These are phyloP conservation scores for Nezara viridula DNA, from an alignment of 2,888 invertebrate species.

Conservation along the genomic window DNA sequence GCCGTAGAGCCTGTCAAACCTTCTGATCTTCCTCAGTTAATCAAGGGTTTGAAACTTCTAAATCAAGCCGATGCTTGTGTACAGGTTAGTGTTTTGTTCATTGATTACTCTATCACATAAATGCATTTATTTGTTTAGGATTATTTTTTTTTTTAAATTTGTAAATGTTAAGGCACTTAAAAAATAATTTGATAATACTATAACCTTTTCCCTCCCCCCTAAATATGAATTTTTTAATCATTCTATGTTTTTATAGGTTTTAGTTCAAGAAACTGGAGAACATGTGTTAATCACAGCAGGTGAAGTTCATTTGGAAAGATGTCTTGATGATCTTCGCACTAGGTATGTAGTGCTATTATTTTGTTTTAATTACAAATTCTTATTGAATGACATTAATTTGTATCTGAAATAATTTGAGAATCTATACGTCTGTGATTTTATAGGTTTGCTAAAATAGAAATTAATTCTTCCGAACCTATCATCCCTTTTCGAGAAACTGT, in stretches of 20 bases:
- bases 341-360: not conserved
- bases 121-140: too few relatives aligned
- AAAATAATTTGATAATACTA: too few relatives aligned
- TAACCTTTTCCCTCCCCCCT: too few relatives aligned
- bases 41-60: constrained; percentile 81
- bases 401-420: not conserved
- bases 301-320: constrained; percentile 96
- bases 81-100: constrained; percentile 72
- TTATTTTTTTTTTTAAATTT: too few relatives aligned
- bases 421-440: constrained; percentile 66
- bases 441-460: constrained; percentile 86
- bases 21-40: constrained; percentile 78
- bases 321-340: constrained; percentile 86
- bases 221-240: not conserved
- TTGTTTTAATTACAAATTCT: not conserved
- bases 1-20: constrained; percentile 91
- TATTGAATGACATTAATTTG: not conserved
- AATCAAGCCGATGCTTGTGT: constrained; percentile 97
- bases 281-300: constrained; percentile 95
- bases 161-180: too few relatives aligned
- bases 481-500: constrained; percentile 97
- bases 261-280: constrained; percentile 94
- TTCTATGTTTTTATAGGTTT: constrained; percentile 65
- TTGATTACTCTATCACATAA: not conserved
- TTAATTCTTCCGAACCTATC: constrained; percentile 95